These are phyloP conservation scores for Artemisiospiza belli DNA, from an alignment of 2,113 vertebrate species.

Conservation along the genomic window DNA sequence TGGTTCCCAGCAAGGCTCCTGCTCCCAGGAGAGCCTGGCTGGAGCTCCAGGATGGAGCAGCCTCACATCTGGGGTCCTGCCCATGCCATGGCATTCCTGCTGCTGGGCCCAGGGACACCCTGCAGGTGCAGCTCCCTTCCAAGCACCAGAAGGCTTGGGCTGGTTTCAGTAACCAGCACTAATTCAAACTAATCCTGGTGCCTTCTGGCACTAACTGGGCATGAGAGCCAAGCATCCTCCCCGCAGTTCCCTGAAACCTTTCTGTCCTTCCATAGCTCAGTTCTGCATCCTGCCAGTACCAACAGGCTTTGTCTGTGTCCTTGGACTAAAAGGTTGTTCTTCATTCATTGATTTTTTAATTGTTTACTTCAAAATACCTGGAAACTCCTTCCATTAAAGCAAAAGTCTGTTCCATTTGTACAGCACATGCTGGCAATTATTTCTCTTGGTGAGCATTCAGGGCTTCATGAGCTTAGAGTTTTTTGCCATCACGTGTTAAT, in stretches of 20 bases:
- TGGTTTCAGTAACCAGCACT: background rate
- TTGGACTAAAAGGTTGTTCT: slow-evolving; percentile 11
- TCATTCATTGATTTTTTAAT: slow-evolving; percentile 23
- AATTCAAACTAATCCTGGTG: background rate
- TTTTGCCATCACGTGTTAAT: background rate
- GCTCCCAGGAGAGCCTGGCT: background rate
- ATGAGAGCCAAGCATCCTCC: background rate
- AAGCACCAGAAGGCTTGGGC: background rate
- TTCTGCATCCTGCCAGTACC: background rate
- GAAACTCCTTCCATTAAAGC: slow-evolving; percentile 27
- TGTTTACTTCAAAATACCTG: slow-evolving; percentile 50
- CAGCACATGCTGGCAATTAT: background rate
- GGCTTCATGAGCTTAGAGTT: background rate
- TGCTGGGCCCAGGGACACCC: background rate
- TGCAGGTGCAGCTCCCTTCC: background rate
- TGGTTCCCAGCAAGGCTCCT: background rate
- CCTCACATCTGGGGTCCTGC: background rate
- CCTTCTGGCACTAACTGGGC: background rate
- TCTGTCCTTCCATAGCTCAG: background rate
- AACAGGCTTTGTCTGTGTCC: background rate
- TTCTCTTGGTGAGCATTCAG: background rate
- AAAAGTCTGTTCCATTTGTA: background rate
- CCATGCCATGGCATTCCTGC: background rate
- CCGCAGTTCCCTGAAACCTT: background rate
- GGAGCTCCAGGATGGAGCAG: background rate